Evolutionary conservation across 2,113 vertebrate genomes (phyloP), one percentile per base, ranked within the genome.

Genomic region (Eclectus roratus): DNA sequence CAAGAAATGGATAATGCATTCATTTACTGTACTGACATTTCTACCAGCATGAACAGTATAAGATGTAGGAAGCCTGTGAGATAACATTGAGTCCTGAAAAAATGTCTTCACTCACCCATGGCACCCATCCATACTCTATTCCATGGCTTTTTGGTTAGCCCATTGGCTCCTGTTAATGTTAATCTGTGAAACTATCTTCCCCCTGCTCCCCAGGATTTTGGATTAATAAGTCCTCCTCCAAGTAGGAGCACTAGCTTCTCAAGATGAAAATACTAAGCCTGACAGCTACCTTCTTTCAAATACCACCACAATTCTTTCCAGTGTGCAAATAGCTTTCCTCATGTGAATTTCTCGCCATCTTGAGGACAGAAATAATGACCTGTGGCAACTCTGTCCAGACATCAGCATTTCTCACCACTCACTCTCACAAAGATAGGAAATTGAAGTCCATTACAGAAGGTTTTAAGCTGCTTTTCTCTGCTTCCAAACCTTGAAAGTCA

Each of bases 21-120:
- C 35, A 39, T 85, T 74, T 76, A 76, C 47, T 39, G 53, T 56
- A 79, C 70, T 94, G 88, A 96, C 73, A 93, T 93, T 96, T 93
- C 43, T 35, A 69, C 61, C 49, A 85, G 47, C 35, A 60, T 47
- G 64, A 85, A 84, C 55, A 87, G 35, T 35, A 64, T n/a, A 64
- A 17, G 33, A 60, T 89, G 55, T 43, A 80, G 49, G 58, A 84
- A 87, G 29, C 17, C 65, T 93, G 65, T 76, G 44, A 94, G 70
- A 85, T 81, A 89, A 93, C 88, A 91, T 47, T 80, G 55, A 95
- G 89, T 58, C 37, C 33, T 71, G 72, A 74, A 50, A 88, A 89
- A 86, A 65, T 18, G 17, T 63, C 69, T 92, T 94, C 64, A 35
- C 13, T 90, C 33, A 68, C 15, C 39, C 61, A 25, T 91, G 64